Conservation (phyloP, 2,888 invertebrate genomes). For the Pyrocoelia pectoralis region DNA sequence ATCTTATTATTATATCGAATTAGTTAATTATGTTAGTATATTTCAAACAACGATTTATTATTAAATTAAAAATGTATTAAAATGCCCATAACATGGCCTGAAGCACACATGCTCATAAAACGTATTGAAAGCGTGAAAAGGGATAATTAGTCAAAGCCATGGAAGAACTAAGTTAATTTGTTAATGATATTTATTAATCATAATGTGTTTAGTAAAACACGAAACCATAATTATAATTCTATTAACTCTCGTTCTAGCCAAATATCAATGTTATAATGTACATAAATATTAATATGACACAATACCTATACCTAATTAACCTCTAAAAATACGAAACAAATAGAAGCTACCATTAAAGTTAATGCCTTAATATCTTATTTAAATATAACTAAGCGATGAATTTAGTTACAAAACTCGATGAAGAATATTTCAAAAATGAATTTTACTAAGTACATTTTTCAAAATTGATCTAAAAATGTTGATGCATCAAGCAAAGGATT, state of each 20-base stretch:
- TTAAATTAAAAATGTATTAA: not conserved
- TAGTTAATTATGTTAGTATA: not conserved
- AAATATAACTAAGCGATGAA: slow-evolving; percentile 6
- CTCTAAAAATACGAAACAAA: slow-evolving; percentile 28
- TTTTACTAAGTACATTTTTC: not conserved
- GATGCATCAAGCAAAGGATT: not conserved
- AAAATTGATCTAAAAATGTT: not conserved
- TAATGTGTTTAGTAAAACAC: slow-evolving; percentile 26
- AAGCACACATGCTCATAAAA: slow-evolving; percentile 5
- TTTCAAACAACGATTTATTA: not conserved
- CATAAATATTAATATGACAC: slow-evolving; percentile 37
- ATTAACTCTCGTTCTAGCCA: slow-evolving; percentile 17
- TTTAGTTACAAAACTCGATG: slow-evolving; percentile 27
- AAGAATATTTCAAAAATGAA: not conserved
- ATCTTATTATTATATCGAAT: no score
- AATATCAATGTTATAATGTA: slow-evolving; percentile 18
- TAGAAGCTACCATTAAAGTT: slow-evolving; percentile 35
- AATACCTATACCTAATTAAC: slow-evolving; percentile 28
- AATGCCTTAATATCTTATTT: slow-evolving; percentile 24
- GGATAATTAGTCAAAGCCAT: slow-evolving; percentile 18
- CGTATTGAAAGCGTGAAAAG: not conserved
- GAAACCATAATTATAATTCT: slow-evolving; percentile 21
- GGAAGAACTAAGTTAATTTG: slow-evolving; percentile 25
- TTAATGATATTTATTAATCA: slow-evolving; percentile 30
- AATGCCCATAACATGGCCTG: not conserved